phyloP scores from a whole-genome alignment of 1,140 invertebrate species.

The Brachionus sp. region DNA sequence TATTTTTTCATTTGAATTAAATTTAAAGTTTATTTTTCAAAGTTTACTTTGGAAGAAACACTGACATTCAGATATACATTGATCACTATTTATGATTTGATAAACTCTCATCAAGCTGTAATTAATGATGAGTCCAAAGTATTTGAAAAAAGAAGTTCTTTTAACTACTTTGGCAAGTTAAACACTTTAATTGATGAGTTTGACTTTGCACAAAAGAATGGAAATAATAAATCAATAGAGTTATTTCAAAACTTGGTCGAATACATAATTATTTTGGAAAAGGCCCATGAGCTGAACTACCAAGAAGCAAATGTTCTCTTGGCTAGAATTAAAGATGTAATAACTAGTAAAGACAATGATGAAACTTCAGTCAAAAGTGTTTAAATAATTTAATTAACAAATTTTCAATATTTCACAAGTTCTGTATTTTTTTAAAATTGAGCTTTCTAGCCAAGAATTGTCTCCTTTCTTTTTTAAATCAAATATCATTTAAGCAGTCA shows the following conservation, averaged over 20 bases:
- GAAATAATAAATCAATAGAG: background rate
- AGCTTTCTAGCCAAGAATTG: background rate
- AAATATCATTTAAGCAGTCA: background rate
- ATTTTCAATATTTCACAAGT: background rate
- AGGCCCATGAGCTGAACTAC: background rate
- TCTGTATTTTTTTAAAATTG: background rate
- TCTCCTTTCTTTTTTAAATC: background rate
- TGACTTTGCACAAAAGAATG: background rate
- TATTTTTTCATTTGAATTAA: background rate
- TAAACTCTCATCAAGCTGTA: background rate
- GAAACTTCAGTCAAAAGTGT: background rate
- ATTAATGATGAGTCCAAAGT: background rate
- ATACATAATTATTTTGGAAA: background rate
- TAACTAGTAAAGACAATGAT: background rate
- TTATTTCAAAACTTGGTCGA: background rate
- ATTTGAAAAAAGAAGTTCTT: background rate
- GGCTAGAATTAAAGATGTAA: background rate
- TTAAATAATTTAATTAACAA: background rate
- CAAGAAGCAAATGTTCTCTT: background rate
- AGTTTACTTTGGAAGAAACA: slow-evolving; percentile 26
- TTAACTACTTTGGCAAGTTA: background rate
- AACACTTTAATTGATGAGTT: slow-evolving; percentile 25
- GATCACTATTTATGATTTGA: background rate
- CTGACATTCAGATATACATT: background rate
- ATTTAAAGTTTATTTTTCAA: background rate